A percentile compares a stretch with the other conserved stretches of the same genome.
phyloP scores from a whole-genome alignment of 2,113 vertebrate species.

The Crotalus horridus region DNA sequence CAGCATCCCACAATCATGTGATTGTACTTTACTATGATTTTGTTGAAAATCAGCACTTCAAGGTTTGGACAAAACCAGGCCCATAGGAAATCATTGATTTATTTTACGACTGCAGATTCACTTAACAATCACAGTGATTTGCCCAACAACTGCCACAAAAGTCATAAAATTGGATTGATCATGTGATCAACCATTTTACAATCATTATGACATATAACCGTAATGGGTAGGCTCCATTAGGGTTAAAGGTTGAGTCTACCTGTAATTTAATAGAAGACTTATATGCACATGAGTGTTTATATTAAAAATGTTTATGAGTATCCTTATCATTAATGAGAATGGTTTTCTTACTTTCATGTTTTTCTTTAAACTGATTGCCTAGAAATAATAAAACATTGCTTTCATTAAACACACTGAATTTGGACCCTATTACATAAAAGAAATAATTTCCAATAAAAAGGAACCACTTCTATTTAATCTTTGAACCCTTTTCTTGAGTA shows the following conservation, averaged over 20 bases:
- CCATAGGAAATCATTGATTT: not conserved
- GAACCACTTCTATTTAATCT: conserved; percentile 8
- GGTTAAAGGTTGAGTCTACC: not conserved
- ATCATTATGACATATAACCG: not conserved
- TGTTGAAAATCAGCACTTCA: too few relatives aligned
- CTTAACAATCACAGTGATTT: not conserved
- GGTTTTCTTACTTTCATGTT: not conserved
- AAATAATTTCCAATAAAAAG: not conserved
- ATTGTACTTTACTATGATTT: too few relatives aligned
- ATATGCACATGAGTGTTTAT: not conserved
- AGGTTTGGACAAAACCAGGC: too few relatives aligned
- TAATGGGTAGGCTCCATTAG: not conserved
- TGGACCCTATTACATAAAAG: not conserved
- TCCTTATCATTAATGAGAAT: not conserved
- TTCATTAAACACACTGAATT: not conserved
- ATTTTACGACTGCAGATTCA: not conserved
- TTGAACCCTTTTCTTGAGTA: conserved; percentile 33
- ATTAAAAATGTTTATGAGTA: not conserved
- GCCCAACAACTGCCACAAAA: not conserved
- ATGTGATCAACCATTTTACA: too few relatives aligned
- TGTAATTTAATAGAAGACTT: not conserved
- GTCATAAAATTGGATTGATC: not conserved
- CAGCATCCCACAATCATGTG: too few relatives aligned
- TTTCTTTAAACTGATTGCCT: not conserved
- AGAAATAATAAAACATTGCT: not conserved